Conservation (phyloP, 2,888 invertebrate species). For the Rhingia campestris region DNA sequence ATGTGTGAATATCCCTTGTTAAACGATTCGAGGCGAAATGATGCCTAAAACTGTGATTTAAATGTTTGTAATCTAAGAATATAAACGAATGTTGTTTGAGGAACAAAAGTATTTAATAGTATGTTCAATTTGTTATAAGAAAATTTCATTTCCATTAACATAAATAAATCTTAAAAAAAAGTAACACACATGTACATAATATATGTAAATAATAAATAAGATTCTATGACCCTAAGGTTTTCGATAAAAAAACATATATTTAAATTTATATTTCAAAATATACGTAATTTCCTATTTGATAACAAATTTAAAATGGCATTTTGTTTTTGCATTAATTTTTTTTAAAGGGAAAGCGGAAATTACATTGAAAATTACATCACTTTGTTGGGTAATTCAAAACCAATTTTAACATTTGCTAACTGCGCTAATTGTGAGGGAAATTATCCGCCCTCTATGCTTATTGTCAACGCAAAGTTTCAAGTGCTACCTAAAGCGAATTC, state of each 20-base stretch:
- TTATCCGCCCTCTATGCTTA: too few species aligned
- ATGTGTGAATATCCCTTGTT: slow-evolving; percentile 51
- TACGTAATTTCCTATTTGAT: slow-evolving; percentile 36
- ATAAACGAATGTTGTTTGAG: slow-evolving; percentile 1
- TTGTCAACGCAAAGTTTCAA: too few species aligned
- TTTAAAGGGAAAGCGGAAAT: background rate
- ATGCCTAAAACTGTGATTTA: slow-evolving; percentile 62
- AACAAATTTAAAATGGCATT: background rate
- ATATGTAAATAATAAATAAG: slow-evolving; percentile 15
- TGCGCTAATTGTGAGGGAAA: too few species aligned
- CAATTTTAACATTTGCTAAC: too few species aligned
- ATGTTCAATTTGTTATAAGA: background rate
- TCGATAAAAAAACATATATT: slow-evolving; percentile 14
- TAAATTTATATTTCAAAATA: slow-evolving; percentile 17
- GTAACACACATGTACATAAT: slow-evolving; percentile 15
- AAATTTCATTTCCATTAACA: slow-evolving; percentile 17
- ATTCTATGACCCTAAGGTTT: slow-evolving; percentile 1
- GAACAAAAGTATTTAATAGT: background rate
- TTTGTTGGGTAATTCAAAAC: too few species aligned
- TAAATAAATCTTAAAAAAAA: background rate
- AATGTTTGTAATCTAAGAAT: slow-evolving; percentile 44
- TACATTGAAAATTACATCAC: too few species aligned
- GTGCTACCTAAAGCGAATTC: too few species aligned
- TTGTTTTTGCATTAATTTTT: background rate
- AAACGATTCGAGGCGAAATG: slow-evolving; percentile 34